These are phyloP conservation scores for Plebejus argus DNA, from an alignment of 2,888 invertebrate genomes.

Conservation along the genomic window DNA sequence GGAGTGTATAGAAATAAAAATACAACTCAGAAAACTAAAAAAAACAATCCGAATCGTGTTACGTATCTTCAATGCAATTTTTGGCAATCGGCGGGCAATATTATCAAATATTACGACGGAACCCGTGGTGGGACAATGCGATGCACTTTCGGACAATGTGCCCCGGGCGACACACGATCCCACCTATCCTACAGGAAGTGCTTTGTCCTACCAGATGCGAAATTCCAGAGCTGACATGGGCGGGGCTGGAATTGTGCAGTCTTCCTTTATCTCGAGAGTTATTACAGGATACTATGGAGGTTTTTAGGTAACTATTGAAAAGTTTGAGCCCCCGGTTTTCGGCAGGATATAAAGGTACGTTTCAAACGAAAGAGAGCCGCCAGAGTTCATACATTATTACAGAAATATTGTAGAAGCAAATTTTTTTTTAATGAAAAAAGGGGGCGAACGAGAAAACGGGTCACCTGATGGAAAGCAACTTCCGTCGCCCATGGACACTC, in stretches of 20 bases:
- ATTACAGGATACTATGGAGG: conserved; percentile 41
- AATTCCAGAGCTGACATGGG: conserved; percentile 71
- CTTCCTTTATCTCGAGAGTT: conserved; percentile 56
- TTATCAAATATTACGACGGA: conserved; percentile 14
- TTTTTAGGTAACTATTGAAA: conserved; percentile 2
- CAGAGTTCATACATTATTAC: background rate
- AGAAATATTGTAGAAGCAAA: background rate
- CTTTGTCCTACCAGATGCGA: conserved; percentile 63
- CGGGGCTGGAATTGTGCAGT: conserved; percentile 67
- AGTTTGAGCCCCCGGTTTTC: background rate
- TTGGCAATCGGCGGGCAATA: background rate
- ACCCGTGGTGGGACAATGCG: conserved; percentile 14
- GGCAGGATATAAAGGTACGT: background rate
- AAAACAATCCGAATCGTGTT: background rate
- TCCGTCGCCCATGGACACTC: too few relatives aligned
- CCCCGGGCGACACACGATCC: conserved; percentile 68
- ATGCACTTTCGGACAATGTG: conserved; percentile 49
- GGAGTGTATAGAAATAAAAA: background rate
- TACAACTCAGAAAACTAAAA: background rate
- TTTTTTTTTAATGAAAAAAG: too few relatives aligned
- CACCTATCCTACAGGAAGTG: conserved; percentile 76
- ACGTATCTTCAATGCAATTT: background rate
- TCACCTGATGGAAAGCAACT: too few relatives aligned
- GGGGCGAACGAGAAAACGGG: too few relatives aligned
- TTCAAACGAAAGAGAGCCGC: background rate